A percentile compares a stretch with the other conserved stretches of the same genome.
These are phyloP conservation scores for Rotaria macrura DNA, from an alignment of 2,888 invertebrate species.

Conservation along the genomic window DNA sequence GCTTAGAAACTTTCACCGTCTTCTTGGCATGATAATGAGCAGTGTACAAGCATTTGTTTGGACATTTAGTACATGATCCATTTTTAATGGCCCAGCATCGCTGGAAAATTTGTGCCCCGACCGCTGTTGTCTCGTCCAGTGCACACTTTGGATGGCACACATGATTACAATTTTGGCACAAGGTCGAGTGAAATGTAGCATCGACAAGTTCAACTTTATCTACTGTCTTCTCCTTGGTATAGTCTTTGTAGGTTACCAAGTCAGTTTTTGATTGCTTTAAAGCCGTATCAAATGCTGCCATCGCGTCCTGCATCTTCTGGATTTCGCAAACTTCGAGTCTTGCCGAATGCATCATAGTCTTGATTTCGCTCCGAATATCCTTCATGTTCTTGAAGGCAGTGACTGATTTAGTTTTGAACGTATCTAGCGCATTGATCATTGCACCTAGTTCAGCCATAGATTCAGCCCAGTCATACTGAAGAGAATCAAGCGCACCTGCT, in stretches of 20 bases:
- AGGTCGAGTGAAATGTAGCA: neutral
- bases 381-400: constrained; percentile 2
- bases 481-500: neutral
- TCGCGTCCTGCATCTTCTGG: constrained; percentile 12
- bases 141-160: constrained; percentile 14
- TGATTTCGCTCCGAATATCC: constrained; percentile 1
- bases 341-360: neutral
- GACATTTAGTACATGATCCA: constrained; percentile 1
- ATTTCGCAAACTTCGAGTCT: neutral
- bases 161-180: neutral
- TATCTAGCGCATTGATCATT: constrained; percentile 16
- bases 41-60: neutral
- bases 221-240: neutral
- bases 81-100: constrained; percentile 12
- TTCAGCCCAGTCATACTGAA: constrained; percentile 7
- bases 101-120: neutral
- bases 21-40: constrained; percentile 11
- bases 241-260: constrained; percentile 6
- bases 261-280: neutral
- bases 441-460: constrained; percentile 13
- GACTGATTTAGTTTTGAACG: constrained; percentile 12
- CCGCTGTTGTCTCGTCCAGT: neutral
- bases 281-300: constrained; percentile 5
- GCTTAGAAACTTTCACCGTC: neutral
- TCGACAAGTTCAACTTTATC: constrained; percentile 10